phyloP scores from a whole-genome alignment of 2,888 invertebrate species.

The Troides aeacus region DNA sequence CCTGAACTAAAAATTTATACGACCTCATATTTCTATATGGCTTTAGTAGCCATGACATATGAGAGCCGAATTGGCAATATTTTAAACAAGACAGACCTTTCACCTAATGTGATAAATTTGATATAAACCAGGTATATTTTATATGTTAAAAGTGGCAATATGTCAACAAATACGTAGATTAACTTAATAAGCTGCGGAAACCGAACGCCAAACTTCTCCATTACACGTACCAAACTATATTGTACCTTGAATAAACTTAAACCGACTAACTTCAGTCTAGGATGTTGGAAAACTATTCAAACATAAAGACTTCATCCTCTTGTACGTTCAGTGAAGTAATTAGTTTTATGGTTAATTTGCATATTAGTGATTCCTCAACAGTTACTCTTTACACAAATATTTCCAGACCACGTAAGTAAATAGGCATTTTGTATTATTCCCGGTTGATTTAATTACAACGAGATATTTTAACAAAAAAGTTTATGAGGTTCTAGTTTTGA shows the following conservation, averaged over 20 bases:
- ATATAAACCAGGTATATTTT: background rate
- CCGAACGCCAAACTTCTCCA: constrained; percentile 62
- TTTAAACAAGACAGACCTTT: too few relatives aligned
- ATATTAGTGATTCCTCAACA: background rate
- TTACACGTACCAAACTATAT: constrained; percentile 58
- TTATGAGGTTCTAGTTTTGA: too few relatives aligned
- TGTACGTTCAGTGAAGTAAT: constrained; percentile 59
- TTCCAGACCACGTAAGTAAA: constrained; percentile 14
- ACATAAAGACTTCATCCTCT: constrained; percentile 56
- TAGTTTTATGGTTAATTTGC: constrained; percentile 45
- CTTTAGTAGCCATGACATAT: too few relatives aligned
- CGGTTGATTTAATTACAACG: too few relatives aligned
- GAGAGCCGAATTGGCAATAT: too few relatives aligned
- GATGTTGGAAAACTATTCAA: constrained; percentile 61
- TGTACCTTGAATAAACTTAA: constrained; percentile 57
- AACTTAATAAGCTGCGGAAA: constrained; percentile 50
- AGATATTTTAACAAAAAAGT: too few relatives aligned
- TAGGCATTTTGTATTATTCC: too few relatives aligned
- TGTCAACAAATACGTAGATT: constrained; percentile 31
- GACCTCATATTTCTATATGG: too few relatives aligned
- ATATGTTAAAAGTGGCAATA: background rate
- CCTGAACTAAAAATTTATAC: too few relatives aligned
- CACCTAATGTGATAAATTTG: too few relatives aligned
- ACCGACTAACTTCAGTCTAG: constrained; percentile 51
- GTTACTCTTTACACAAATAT: background rate